Base-by-base conservation (phyloP, 2,888 invertebrate species). In the Drepanosiphum platanoidis region DNA sequence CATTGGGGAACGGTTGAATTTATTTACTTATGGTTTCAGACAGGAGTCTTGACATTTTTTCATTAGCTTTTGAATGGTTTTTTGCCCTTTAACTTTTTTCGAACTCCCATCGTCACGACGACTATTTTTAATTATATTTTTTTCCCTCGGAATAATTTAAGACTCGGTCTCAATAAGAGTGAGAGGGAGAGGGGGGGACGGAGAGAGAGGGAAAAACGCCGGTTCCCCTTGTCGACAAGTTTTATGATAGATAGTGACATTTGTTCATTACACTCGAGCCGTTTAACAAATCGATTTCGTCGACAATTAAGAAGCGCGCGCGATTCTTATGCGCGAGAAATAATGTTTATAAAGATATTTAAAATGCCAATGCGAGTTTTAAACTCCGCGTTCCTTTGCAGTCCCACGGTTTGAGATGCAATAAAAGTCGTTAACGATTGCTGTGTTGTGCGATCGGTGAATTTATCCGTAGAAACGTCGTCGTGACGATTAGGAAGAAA, bases 91-190 rank as follows among this genome's bases (percentile, higher is more conserved):
- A 61, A 71, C 71, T 39, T 39, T 81, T 61, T 81, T 58, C 22
- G 0, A 39, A 71, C 30, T 58, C 30, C 58, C 39, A 13, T 39
- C 71, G 81, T 71, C 39, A 70, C 80, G 27, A 70, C 52, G 36
- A 70, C 70, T 80, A 68, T 71, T 80, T 71, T 70, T 80, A 81
- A 81, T 81, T 81, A 71, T 52, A 30, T 39, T 39, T 71, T 70
- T 71, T 81, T 81, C 58, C 58, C 32, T 68, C 52, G 5, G 3
- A 18, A 39, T 61, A 58, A 71, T 71, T 71, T 71, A 39, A 58
- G 39, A 71, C 71, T 81, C 52, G 22, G 52, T 70, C n/a, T 58
- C 8, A 36, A 68, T 34, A 68, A 46, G n/a, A 42, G n/a, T n/a
- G n/a, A n/a, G n/a, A n/a, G n/a, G n/a, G n/a, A n/a, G n/a, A n/a